These are phyloP conservation scores for Cheirogaleus major DNA, from an alignment of 2,797 vertebrate species.

Conservation along the genomic window DNA sequence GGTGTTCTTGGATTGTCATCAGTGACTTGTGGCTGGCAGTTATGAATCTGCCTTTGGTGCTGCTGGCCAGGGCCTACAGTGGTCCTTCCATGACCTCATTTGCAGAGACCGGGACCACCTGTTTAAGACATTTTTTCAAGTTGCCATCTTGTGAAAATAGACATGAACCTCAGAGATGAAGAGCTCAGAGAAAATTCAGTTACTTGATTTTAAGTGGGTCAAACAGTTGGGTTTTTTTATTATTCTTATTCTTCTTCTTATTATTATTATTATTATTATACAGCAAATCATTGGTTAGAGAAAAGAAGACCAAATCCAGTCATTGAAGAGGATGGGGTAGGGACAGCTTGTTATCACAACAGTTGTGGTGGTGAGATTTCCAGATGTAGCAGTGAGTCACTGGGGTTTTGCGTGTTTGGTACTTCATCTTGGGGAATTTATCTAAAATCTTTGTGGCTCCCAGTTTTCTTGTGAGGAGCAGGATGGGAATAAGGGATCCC, in stretches of 20 bases:
- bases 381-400: not conserved
- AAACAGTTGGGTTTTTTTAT: not conserved
- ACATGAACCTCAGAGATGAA: not conserved
- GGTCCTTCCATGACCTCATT: fast-evolving
- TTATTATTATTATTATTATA: not conserved
- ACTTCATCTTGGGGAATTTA: not conserved
- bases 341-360: not conserved
- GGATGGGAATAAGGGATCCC: not conserved
- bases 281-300: not conserved
- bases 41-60: not conserved
- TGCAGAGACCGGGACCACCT: not conserved
- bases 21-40: not conserved
- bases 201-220: not conserved
- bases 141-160: not conserved
- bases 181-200: not conserved
- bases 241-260: no score
- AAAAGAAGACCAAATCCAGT: not conserved
- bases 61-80: fast-evolving
- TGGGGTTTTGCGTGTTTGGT: fast-evolving
- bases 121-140: not conserved
- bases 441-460: not conserved
- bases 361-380: not conserved
- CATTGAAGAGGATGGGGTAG: not conserved
- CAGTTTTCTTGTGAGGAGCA: not conserved
- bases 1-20: not conserved